Conservation (phyloP, 1,140 invertebrate genomes). For the Eupristina koningsbergeri region DNA sequence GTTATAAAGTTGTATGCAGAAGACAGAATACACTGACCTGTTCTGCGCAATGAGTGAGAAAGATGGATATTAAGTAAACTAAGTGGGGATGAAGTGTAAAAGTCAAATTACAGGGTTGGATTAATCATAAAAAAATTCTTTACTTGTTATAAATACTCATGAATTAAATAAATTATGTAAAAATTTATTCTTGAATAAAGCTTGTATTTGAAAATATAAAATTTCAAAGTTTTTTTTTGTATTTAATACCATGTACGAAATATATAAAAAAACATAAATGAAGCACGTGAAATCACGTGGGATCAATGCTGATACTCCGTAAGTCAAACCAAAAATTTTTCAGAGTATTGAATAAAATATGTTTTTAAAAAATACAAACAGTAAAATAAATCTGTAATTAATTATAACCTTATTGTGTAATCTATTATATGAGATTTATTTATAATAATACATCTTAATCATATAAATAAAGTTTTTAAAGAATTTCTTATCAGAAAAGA, state of each 20-base stretch:
- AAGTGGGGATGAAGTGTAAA: slow-evolving; percentile 1
- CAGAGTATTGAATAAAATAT: neutral
- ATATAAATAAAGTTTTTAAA: too few relatives aligned
- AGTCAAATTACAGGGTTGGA: neutral
- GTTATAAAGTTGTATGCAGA: slow-evolving; percentile 28
- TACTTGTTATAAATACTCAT: too few relatives aligned
- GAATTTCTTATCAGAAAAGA: too few relatives aligned
- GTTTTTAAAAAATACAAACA: neutral
- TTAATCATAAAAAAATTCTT: too few relatives aligned
- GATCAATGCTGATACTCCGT: slow-evolving; percentile 27
- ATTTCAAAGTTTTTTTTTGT: neutral
- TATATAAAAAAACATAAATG: slow-evolving; percentile 50
- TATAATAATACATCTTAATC: too few relatives aligned
- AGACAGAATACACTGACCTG: slow-evolving; percentile 23
- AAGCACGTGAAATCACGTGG: slow-evolving; percentile 72
- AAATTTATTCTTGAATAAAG: neutral
- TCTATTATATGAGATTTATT: too few relatives aligned
- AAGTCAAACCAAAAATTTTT: slow-evolving; percentile 9
- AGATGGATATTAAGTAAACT: neutral
- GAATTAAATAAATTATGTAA: neutral
- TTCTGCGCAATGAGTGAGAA: neutral
- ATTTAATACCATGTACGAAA: neutral
- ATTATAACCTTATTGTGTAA: too few relatives aligned
- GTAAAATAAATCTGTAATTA: neutral
- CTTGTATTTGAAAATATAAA: neutral